Conservation (phyloP, 2,797 vertebrate genomes). For the Psittacula echo region DNA sequence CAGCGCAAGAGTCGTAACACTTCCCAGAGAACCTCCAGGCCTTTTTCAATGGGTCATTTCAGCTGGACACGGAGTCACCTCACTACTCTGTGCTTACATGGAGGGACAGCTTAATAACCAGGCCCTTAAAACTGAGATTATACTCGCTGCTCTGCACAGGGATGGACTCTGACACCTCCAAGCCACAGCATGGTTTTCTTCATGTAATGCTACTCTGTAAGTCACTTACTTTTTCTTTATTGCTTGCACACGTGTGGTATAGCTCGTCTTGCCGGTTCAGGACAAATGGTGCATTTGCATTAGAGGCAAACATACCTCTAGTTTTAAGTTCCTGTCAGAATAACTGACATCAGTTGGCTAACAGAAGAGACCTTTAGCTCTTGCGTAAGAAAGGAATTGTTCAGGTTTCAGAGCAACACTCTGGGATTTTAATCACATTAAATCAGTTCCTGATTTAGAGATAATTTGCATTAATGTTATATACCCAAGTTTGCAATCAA, state of each 20-base stretch:
- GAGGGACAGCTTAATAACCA: neutral
- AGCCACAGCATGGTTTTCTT: neutral
- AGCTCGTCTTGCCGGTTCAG: neutral
- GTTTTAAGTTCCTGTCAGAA: neutral
- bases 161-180: neutral
- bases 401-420: neutral
- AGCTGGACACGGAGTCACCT: neutral
- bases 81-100: neutral
- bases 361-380: conserved; percentile 4
- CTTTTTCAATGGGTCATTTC: neutral
- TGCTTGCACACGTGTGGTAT: neutral
- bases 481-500: neutral
- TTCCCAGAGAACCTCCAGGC: neutral
- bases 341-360: neutral
- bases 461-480: neutral
- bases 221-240: neutral
- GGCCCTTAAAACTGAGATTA: neutral
- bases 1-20: neutral
- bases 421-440: neutral
- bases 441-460: neutral
- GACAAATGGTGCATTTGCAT: neutral
- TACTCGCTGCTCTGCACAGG: neutral
- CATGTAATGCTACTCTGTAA: neutral
- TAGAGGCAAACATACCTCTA: neutral
- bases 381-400: neutral